phyloP scores from a whole-genome alignment of 2,888 invertebrate genomes.

The Apotomis betuletana region DNA sequence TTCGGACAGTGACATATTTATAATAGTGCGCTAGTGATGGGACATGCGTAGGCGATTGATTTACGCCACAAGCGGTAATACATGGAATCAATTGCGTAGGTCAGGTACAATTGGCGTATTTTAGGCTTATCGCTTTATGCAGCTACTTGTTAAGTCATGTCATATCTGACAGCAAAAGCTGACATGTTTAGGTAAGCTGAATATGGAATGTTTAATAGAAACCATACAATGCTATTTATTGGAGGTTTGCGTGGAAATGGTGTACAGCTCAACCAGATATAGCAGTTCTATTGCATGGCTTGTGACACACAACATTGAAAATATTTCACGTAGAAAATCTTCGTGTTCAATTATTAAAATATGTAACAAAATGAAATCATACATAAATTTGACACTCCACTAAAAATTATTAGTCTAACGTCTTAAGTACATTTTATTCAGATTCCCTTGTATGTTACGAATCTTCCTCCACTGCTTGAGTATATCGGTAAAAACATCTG shows the following conservation, averaged over 20 bases:
- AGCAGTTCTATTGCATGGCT: no score
- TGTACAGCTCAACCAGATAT: no score
- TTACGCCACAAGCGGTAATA: constrained; percentile 53
- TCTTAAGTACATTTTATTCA: neutral
- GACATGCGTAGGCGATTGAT: constrained; percentile 70
- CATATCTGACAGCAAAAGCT: constrained; percentile 12
- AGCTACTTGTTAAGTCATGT: constrained; percentile 19
- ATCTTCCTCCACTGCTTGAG: constrained; percentile 6
- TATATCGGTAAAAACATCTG: constrained; percentile 20
- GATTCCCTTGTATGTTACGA: neutral
- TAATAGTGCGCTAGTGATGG: constrained; percentile 42
- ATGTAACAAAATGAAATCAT: no score
- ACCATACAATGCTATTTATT: no score
- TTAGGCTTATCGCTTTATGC: constrained; percentile 29
- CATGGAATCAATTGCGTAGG: constrained; percentile 43
- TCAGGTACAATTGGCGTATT: constrained; percentile 39
- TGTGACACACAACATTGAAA: no score
- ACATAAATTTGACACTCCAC: no score
- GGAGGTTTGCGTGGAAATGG: no score
- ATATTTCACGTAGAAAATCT: no score
- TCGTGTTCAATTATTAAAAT: no score
- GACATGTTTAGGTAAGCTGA: constrained; percentile 6
- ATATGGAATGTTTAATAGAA: neutral
- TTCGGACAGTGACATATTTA: constrained; percentile 42
- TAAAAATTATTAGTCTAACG: no score